Conservation (phyloP, 2,113 vertebrate species). For the Haliaeetus leucogaster region DNA sequence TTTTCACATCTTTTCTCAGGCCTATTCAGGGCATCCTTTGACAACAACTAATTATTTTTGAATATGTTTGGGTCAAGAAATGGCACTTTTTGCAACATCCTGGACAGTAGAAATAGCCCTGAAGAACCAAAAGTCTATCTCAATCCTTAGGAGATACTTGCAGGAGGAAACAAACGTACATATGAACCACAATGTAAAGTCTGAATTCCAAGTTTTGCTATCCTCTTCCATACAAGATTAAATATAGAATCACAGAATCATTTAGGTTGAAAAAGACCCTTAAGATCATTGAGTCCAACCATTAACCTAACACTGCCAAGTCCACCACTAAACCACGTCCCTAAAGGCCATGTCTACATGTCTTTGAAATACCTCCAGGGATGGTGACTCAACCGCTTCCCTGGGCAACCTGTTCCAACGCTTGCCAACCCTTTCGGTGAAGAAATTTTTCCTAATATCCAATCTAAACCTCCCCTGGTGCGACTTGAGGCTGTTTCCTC, state of each 20-base stretch:
- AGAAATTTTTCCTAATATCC: background rate
- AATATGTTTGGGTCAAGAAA: background rate
- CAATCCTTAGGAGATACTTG: background rate
- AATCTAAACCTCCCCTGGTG: background rate
- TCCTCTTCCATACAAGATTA: background rate
- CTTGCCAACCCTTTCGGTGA: background rate
- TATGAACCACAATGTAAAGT: background rate
- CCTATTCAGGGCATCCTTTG: background rate
- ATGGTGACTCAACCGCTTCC: background rate
- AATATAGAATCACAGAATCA: background rate
- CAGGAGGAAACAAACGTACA: background rate
- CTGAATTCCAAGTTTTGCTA: background rate
- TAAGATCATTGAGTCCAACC: background rate
- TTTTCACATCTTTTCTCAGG: background rate
- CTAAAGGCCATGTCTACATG: background rate
- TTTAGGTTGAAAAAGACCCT: background rate
- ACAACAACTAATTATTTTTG: background rate
- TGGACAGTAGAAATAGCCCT: background rate
- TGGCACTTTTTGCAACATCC: background rate
- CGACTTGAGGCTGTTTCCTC: background rate
- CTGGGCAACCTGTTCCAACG: background rate
- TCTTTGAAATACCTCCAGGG: background rate
- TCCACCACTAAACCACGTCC: background rate
- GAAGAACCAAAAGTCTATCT: background rate
- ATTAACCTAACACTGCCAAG: background rate